Evolutionary conservation across 2,888 invertebrate species (phyloP).

Genomic region (Mellilla xanthometata): DNA sequence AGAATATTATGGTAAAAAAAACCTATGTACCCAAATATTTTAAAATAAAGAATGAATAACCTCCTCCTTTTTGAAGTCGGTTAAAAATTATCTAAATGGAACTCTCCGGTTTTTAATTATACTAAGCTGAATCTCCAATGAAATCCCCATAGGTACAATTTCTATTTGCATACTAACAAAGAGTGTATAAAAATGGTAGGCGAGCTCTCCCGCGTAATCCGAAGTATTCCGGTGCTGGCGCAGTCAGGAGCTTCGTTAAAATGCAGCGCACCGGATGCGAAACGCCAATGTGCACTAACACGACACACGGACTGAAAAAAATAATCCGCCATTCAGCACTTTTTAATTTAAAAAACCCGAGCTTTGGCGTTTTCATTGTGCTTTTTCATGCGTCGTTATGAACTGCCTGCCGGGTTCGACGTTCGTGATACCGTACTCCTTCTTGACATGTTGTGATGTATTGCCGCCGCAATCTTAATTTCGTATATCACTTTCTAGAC

Average conservation of each 20-base stretch:
- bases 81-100: too few relatives aligned
- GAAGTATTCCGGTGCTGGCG: slow-evolving; percentile 25
- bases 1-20: too few relatives aligned
- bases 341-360: slow-evolving; percentile 55
- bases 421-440: slow-evolving; percentile 28
- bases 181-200: slow-evolving; percentile 11
- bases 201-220: slow-evolving; percentile 23
- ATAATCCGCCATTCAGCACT: slow-evolving; percentile 49
- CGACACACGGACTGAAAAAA: slow-evolving; percentile 50
- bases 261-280: slow-evolving; percentile 65
- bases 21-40: too few relatives aligned
- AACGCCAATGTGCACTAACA: slow-evolving; percentile 58
- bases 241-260: slow-evolving; percentile 56
- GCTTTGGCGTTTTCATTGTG: slow-evolving; percentile 44
- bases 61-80: too few relatives aligned
- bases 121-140: too few relatives aligned
- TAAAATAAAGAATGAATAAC: too few relatives aligned
- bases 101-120: too few relatives aligned
- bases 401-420: slow-evolving; percentile 23
- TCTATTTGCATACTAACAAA: slow-evolving; percentile 9
- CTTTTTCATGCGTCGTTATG: slow-evolving; percentile 46
- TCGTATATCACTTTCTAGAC: slow-evolving; percentile 7
- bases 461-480: slow-evolving; percentile 28
- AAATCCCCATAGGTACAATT: neutral
- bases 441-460: slow-evolving; percentile 30